Percentiles rank a stretch among this genome's conserved stretches.
phyloP scores from a whole-genome alignment of 2,113 vertebrate species.

The Aspiorhynchus laticeps region DNA sequence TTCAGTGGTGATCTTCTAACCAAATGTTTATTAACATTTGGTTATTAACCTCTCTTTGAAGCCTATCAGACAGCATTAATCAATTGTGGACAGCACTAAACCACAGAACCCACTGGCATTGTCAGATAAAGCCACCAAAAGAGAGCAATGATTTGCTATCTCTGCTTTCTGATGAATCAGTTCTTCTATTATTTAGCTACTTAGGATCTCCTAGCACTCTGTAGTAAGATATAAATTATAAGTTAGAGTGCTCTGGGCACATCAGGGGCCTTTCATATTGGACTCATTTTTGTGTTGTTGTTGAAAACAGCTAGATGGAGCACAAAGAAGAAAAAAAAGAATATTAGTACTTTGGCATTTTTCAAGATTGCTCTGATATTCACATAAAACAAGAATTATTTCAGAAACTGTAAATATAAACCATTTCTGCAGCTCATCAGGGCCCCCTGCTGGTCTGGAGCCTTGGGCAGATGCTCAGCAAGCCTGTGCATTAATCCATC shows the following conservation, averaged over 20 bases:
- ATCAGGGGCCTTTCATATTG: not conserved
- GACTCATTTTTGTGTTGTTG: not conserved
- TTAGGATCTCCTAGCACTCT: not conserved
- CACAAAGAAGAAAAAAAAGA: not conserved
- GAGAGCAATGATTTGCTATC: not conserved
- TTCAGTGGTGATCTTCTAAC: not conserved
- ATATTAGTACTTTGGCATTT: not conserved
- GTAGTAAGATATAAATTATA: constrained; percentile 9
- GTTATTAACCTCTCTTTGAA: constrained; percentile 27
- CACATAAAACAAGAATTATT: not conserved
- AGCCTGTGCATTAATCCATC: not conserved
- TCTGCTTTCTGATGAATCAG: not conserved
- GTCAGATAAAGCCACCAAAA: constrained; percentile 1
- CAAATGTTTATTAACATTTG: not conserved
- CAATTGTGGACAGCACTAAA: not conserved
- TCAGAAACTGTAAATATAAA: not conserved
- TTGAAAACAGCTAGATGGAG: not conserved
- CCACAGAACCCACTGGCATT: not conserved
- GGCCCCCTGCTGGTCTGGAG: not conserved
- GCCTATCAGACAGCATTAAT: not conserved
- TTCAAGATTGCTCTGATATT: not conserved
- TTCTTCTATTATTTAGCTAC: too few relatives aligned
- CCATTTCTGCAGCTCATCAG: not conserved
- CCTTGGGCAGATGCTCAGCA: not conserved
- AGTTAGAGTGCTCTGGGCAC: not conserved